Evolutionary conservation across 1,140 invertebrate genomes (phyloP), one percentile per base, ranked within the genome.

Genomic region (Octopus bimaculoides): DNA sequence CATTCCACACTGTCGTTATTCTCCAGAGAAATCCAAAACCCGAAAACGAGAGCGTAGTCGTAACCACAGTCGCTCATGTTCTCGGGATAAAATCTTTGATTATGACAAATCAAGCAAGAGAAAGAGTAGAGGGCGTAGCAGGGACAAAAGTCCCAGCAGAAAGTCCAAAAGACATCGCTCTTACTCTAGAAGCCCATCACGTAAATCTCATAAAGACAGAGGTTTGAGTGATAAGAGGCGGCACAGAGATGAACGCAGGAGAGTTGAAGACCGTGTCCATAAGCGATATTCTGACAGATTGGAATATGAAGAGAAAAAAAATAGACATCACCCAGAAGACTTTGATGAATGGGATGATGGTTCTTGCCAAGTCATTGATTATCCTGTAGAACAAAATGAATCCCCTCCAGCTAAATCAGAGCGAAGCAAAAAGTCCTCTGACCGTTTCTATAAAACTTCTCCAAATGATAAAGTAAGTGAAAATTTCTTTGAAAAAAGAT

Each of bases 191-290:
- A 80, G 79, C 41, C 77, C 73, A 20, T 52, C 52, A 12, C 61
- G 74, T 17, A 80, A 77, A 54, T 61, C 76, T 78, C 55, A 66
- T 53, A 77, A 76, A 54, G 55, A 78, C 52, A 77, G 79, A 14
- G 75, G 77, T 55, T 80, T 66, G 71, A 78, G 66, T 69, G 79
- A 82, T 41, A 77, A 82, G 76, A 82, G 79, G 56, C 71, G 73
- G 17, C 52, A 53, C 14, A 77, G 81, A 56, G 81, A 71, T 10
- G 75, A 81, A 75, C 77, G 80, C 66, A 84, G 54, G 56, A 78
- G 76, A 69, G 77, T 52, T 53, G 77, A 54, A 77, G 76, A 53
- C 26, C 79, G 79, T 76, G 77, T 75, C 26, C 78, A 52, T 8
- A 52, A 53, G 54, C 9, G 6, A 69, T 54, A 71, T 55, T n/a